Conservation (phyloP, 2,113 vertebrate species). For the Pollimyrus isidori region DNA sequence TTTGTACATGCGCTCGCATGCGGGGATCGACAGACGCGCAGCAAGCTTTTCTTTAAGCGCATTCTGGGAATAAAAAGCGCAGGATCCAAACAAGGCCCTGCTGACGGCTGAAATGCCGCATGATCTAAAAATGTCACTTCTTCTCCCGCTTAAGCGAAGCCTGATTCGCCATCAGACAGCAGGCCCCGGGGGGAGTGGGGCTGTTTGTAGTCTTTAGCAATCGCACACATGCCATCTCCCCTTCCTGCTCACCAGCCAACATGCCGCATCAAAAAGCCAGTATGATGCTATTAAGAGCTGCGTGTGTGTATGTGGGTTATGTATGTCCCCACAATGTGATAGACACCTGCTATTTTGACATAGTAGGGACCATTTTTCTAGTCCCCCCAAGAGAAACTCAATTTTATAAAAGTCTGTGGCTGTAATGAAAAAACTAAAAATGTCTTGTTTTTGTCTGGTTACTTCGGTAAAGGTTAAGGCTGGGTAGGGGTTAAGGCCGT, state of each 20-base stretch:
- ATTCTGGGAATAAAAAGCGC: not conserved
- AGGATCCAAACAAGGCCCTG: not conserved
- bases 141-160: not conserved
- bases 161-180: not conserved
- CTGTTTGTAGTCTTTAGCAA: not conserved
- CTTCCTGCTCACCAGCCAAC: not conserved
- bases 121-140: constrained; percentile 10
- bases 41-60: not conserved
- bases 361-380: not conserved
- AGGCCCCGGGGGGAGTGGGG: not conserved
- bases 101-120: not conserved
- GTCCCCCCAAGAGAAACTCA: not conserved
- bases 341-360: not conserved
- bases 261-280: not conserved
- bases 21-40: not conserved
- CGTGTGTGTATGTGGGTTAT: not conserved
- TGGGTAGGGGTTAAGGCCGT: too few species aligned
- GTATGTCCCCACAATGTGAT: not conserved
- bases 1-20: not conserved
- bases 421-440: too few species aligned
- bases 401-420: too few species aligned
- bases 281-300: not conserved
- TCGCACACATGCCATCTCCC: constrained; percentile 23
- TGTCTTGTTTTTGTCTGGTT: too few species aligned
- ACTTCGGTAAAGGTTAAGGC: too few species aligned